Conservation (phyloP, 2,888 invertebrate species). For the Drosophila subsilvestris region DNA sequence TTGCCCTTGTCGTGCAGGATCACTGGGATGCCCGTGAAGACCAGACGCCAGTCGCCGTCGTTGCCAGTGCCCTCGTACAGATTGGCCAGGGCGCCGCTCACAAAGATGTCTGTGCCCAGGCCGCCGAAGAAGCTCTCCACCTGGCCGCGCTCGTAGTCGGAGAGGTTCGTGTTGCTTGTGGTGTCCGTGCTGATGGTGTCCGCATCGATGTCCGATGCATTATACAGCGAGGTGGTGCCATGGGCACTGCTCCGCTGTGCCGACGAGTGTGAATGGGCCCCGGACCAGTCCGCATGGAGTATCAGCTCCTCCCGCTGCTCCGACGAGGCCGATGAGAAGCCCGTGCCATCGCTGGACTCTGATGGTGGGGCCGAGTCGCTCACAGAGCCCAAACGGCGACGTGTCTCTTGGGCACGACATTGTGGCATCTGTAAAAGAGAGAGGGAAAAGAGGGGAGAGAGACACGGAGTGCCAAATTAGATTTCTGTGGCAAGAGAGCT, state of each 20-base stretch:
- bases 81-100: constrained; percentile 90
- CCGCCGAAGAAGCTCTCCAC: constrained; percentile 91
- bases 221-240: constrained; percentile 81
- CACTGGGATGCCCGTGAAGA: constrained; percentile 91
- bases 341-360: constrained; percentile 86
- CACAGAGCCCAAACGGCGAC: constrained; percentile 86
- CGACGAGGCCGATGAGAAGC: constrained; percentile 82
- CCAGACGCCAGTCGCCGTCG: constrained; percentile 88
- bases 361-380: constrained; percentile 86
- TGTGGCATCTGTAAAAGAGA: constrained; percentile 73
- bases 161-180: constrained; percentile 84
- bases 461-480: constrained; percentile 60
- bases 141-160: constrained; percentile 88
- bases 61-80: constrained; percentile 87
- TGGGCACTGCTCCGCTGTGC: constrained; percentile 71
- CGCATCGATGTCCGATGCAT: constrained; percentile 82
- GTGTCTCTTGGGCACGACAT: constrained; percentile 81
- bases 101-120: constrained; percentile 91
- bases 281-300: constrained; percentile 65
- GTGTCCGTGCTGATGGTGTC: constrained; percentile 84
- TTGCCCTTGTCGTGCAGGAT: constrained; percentile 91
- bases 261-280: constrained; percentile 62
- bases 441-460: not conserved
- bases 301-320: constrained; percentile 78
- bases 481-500: constrained; percentile 70